These are phyloP conservation scores for Axinella damicornis DNA, from an alignment of 37 sponge, comb jelly and placozoan species.

Conservation along the genomic window DNA sequence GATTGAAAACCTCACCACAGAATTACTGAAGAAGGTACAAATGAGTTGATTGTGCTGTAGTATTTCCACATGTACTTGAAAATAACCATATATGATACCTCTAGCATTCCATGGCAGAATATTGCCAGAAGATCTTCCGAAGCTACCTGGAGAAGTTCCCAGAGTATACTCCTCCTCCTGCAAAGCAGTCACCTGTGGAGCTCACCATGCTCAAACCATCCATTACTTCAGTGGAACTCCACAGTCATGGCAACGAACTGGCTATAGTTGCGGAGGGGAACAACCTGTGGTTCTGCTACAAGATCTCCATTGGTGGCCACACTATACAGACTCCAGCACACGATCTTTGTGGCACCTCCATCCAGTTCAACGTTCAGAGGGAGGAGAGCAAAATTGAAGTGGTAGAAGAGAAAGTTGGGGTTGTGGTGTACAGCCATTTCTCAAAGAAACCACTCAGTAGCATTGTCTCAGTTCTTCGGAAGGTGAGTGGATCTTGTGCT, in stretches of 20 bases:
- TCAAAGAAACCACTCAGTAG: background rate
- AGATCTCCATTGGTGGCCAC: background rate
- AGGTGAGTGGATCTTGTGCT: background rate
- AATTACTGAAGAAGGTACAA: background rate
- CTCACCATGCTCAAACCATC: background rate
- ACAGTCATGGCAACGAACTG: constrained; percentile 27
- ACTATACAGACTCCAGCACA: constrained; percentile 18
- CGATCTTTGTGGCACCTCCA: constrained; percentile 7
- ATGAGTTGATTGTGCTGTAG: background rate
- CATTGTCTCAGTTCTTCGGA: background rate
- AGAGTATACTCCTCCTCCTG: background rate
- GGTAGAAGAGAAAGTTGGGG: background rate
- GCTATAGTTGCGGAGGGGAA: constrained; percentile 24
- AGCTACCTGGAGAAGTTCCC: background rate
- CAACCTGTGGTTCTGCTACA: constrained; percentile 31
- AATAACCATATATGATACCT: background rate
- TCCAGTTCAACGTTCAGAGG: constrained; percentile 24
- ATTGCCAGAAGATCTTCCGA: constrained; percentile 15
- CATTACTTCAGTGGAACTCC: constrained; percentile 8
- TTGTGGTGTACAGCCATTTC: constrained; percentile 8
- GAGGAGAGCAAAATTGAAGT: background rate
- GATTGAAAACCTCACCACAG: background rate
- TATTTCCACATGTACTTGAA: background rate
- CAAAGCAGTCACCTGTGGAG: background rate
- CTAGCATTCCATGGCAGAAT: background rate